Percentiles rank a stretch among this genome's conserved stretches.
These are phyloP conservation scores for Metridium senile DNA, from an alignment of 92 coral and sea anemone genomes.

Conservation along the genomic window DNA sequence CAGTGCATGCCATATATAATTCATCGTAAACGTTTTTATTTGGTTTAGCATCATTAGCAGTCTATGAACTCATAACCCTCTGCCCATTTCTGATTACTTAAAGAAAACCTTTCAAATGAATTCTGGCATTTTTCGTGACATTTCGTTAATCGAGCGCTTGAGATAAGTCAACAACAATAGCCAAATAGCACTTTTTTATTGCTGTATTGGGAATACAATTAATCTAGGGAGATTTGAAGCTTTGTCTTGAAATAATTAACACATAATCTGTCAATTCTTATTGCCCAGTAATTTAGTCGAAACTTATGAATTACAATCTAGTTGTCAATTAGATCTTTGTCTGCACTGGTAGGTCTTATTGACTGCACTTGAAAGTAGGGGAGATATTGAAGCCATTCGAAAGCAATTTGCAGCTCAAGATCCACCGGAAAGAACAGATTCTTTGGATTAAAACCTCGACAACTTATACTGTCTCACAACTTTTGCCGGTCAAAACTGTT, in stretches of 20 bases:
- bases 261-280: slow-evolving; percentile 20
- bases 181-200: slow-evolving; percentile 16
- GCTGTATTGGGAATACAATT: slow-evolving; percentile 15
- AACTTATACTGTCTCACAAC: neutral
- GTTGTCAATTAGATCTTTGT: slow-evolving; percentile 18
- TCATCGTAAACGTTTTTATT: too few relatives aligned
- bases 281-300: neutral
- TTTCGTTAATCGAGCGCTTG: neutral
- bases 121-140: slow-evolving; percentile 1
- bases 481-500: neutral
- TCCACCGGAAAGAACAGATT: neutral
- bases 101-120: neutral
- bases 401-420: neutral
- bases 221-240: slow-evolving; percentile 7
- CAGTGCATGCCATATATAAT: too few relatives aligned
- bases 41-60: too few relatives aligned
- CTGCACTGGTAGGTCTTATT: slow-evolving; percentile 4
- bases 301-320: slow-evolving; percentile 3
- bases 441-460: neutral
- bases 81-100: too few relatives aligned
- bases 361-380: neutral
- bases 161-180: slow-evolving; percentile 12
- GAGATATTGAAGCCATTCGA: neutral
- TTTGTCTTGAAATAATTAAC: slow-evolving; percentile 32
- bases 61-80: too few relatives aligned